Conservation (phyloP, 2,888 invertebrate species). For the Amphipyra tragopoginis region DNA sequence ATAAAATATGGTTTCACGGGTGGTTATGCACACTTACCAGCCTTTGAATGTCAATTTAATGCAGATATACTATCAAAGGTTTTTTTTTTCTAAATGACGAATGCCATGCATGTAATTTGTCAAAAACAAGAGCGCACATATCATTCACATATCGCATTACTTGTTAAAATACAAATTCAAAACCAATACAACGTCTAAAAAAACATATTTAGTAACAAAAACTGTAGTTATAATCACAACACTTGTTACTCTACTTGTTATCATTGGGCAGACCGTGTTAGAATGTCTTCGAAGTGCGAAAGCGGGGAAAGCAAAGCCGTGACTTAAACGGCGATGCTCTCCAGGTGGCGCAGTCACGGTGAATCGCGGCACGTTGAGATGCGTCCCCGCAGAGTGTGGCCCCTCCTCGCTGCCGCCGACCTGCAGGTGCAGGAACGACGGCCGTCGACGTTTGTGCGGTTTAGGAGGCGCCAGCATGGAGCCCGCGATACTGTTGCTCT, state of each 20-base stretch:
- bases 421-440: constrained; percentile 91
- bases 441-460: constrained; percentile 80
- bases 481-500: constrained; percentile 85
- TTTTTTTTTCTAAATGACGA: constrained; percentile 21
- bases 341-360: constrained; percentile 89
- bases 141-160: constrained; percentile 48
- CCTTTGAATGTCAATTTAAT: constrained; percentile 18
- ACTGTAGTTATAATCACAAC: constrained; percentile 64
- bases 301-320: constrained; percentile 90
- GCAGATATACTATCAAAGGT: constrained; percentile 7
- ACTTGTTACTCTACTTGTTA: constrained; percentile 69
- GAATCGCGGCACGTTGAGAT: constrained; percentile 88
- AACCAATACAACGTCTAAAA: constrained; percentile 25
- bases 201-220: constrained; percentile 48
- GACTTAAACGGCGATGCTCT: constrained; percentile 88
- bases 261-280: constrained; percentile 91
- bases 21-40: constrained; percentile 10
- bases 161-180: constrained; percentile 40
- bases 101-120: constrained; percentile 47
- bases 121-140: constrained; percentile 44
- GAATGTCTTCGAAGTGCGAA: constrained; percentile 92
- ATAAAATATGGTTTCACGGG: constrained; percentile 14
- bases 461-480: constrained; percentile 74
- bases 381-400: constrained; percentile 85
- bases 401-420: constrained; percentile 77